Base-by-base conservation (phyloP, 1,140 invertebrate genomes). In the Conus betulinus region DNA sequence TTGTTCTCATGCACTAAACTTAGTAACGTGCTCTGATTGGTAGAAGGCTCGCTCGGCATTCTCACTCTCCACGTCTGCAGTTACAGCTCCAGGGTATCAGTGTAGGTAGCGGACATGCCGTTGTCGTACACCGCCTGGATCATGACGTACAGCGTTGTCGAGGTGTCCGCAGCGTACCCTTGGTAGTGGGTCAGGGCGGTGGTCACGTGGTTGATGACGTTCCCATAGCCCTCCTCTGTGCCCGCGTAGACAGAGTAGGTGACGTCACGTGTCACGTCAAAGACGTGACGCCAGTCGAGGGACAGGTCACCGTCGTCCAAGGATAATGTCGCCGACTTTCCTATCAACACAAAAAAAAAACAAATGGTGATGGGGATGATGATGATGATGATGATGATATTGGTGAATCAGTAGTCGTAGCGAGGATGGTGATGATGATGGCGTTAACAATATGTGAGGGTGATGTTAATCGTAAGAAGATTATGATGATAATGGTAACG, bases 131-230 rank as follows among this genome's bases (percentile, higher is more conserved):
- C 84, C 5, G 84, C 84, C 23, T 39, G n/a, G 17, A 85, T 76
- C 1, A 3, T 74, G 27, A 76, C 63, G 63, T 74, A 53, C 53
- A 85, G 4, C 5, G 13, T 39, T 52, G 60, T 15, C 20, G 25
- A 15, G 13, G 63, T 20, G 10, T 76, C 74, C 3, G 25, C 11
- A 20, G 15, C 5, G 11, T 39, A 20, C 13, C 71, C 63, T 74
- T 7, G 6, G 84, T 85, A 85, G 60, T 25, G 27, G 17, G 84
- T 25, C 63, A 4, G 52, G 57, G 8, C 57, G 6, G 71, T 53
- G n/a, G 67, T 76, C 84, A 85, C 84, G 67, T 85, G 84, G 39
- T 85, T 85, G 39, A 85, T 85, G 84, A 85, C 84, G 67, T 85
- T 67, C 74, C 84, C 84, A 74, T 51, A 85, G n/a, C 84, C 84